Evolutionary conservation across 2,888 invertebrate species (phyloP).

Genomic region (Campoplex capitator): DNA sequence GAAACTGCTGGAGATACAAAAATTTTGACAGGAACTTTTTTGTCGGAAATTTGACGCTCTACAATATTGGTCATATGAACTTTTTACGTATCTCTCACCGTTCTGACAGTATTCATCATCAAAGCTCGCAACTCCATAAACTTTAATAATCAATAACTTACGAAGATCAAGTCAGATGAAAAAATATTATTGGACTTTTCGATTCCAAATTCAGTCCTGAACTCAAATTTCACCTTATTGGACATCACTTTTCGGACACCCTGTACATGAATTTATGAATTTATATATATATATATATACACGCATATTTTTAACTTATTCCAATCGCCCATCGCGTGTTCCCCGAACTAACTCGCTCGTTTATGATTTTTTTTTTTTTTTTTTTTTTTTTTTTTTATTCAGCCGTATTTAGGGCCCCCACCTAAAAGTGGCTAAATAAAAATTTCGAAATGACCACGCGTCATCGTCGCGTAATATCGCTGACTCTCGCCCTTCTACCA

Average conservation of each 20-base stretch:
- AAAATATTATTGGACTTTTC: neutral
- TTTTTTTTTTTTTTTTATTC: neutral
- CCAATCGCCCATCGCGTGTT: neutral
- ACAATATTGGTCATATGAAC: neutral
- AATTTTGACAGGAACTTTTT: neutral
- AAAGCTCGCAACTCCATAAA: neutral
- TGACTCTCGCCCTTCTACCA: conserved; percentile 13
- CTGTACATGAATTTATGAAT: conserved; percentile 10
- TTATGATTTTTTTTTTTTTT: neutral
- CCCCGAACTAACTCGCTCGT: neutral
- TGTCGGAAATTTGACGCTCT: neutral
- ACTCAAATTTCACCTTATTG: neutral
- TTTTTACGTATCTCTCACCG: neutral
- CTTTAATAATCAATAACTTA: neutral
- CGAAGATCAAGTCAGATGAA: neutral
- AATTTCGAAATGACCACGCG: conserved; percentile 36
- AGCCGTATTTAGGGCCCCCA: neutral
- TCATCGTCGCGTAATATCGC: conserved; percentile 37
- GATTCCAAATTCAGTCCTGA: neutral
- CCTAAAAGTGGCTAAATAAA: conserved; percentile 12
- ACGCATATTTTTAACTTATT: neutral
- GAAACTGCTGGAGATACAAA: neutral
- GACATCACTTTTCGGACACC: neutral
- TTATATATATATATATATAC: conserved; percentile 37
- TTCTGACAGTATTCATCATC: neutral